Base-by-base conservation (phyloP, 2,797 vertebrate genomes). In the Threskiornis aethiopicus region DNA sequence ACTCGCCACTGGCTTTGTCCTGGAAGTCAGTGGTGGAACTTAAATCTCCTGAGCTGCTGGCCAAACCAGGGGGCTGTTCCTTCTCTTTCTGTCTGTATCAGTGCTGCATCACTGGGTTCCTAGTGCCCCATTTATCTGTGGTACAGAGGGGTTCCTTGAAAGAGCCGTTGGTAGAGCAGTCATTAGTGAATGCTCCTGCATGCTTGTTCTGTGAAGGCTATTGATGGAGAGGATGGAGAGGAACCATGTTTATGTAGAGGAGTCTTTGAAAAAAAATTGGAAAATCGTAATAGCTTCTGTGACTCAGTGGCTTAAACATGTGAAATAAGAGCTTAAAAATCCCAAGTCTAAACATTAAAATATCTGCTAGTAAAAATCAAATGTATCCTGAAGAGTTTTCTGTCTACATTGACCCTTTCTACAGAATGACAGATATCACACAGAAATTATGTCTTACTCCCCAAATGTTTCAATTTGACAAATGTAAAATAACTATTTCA, bases 121-220 rank as follows among this genome's bases (percentile, higher is more conserved):
- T 39, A 35, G 10, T 65, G 88, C 11, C 49, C 2, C 8, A 4
- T 81, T 85, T 91, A 28, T 41, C 33, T 87, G 64, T 73, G 44
- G 5, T 59, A 10, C 18, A n/a, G 15, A 33, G 37, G 15, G 10
- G 31, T 65, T 87, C 35, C 42, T 69, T 58, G 33, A n/a, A 61
- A 73, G 39, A 31, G 6, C 2, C 13, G 18, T 13, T 64, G 22
- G 44, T 35, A 49, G 31, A 70, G 8, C 21, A 70, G 29, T 65
- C 10, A 5, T n/a, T 59, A 0, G 0, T 8, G 22, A 73, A 8
- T 73, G 19, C 16, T 66, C 14, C n/a, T 67, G 28, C 0, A 0
- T 83, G 42, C 82, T 69, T 54, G 10, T 75, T 64, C 26, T 67
- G 2, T 58, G 81, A 82, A 21, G 20, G 24, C 33, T 61, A 1